Base-by-base conservation (phyloP, 2,888 invertebrate genomes). In the Calephelis perditalis region DNA sequence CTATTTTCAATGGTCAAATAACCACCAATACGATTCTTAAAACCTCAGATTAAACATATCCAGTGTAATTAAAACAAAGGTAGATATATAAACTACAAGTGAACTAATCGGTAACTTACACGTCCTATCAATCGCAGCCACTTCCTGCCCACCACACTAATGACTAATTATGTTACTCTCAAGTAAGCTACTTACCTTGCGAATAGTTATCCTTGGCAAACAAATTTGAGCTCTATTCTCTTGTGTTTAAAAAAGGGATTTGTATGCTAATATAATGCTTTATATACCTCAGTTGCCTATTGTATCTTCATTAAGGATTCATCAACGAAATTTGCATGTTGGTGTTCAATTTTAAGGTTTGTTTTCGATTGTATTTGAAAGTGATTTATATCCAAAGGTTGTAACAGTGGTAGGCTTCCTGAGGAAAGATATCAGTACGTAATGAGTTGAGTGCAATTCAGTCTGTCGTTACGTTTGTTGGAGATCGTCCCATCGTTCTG, bases 391-490 rank as follows among this genome's bases (percentile, higher is more conserved):
- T 78, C 78, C 69, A 77, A 71, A 68, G 71, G 74, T 75, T 60
- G 57, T 49, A 59, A 56, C 77, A 78, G 72, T 74, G 73, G 69
- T 68, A 73, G 73, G 77, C 73, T 85, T 82, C 81, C 80, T 77
- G 73, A 78, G 82, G 81, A 82, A 84, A 84, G 85, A 83, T 84
- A 86, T 82, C 81, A 84, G 78, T 75, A 71, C 76, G 80, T 86
- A 87, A 86, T 86, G 86, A 86, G 86, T 82, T 80, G 86, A 85
- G 85, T 82, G 81, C 81, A 79, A 82, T 86, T 86, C 83, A 84
- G 82, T 85, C 83, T 82, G 76, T 86, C 82, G 79, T 86, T 86
- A 86, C 85, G 82, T 81, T 73, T 75, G 78, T 79, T 73, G 75
- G 70, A 74, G 76, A 75, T 74, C 40, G 40, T 40, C 40, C 40